A percentile compares a stretch with the other conserved stretches of the same genome.
Evolutionary conservation across 2,888 invertebrate species (phyloP).

Genomic region (Patella caerulea): DNA sequence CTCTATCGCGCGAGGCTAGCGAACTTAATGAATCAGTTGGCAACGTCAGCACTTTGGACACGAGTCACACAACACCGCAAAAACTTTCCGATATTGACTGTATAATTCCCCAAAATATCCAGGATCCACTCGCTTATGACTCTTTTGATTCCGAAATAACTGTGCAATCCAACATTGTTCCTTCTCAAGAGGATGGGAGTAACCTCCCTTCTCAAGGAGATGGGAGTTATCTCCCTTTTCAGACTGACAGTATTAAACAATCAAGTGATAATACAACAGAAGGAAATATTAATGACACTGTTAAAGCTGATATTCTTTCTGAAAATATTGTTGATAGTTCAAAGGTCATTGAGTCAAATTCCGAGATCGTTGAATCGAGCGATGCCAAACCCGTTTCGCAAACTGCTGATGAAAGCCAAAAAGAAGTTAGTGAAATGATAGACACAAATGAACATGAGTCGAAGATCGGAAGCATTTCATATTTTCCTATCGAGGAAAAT

Average conservation of each 20-base stretch:
- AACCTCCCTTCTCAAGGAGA: no score
- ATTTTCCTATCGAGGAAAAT: conserved; percentile 48
- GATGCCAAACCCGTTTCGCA: no score
- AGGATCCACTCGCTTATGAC: no score
- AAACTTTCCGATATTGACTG: neutral
- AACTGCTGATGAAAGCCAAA: conserved; percentile 17
- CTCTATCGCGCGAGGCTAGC: conserved; percentile 16
- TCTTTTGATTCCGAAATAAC: no score
- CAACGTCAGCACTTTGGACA: neutral
- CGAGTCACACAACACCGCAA: neutral
- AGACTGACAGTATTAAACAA: conserved; percentile 14
- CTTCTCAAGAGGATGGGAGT: no score
- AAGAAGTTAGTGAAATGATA: conserved; percentile 13
- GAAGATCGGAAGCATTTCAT: conserved; percentile 49
- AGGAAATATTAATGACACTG: conserved; percentile 9
- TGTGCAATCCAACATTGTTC: no score
- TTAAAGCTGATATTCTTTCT: conserved; percentile 4
- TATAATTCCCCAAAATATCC: no score
- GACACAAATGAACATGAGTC: conserved; percentile 15
- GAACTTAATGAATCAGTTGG: neutral
- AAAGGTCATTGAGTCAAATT: neutral
- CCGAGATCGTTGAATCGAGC: neutral
- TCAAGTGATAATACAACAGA: conserved; percentile 1
- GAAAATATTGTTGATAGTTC: conserved; percentile 7
- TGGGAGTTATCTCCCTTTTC: neutral